phyloP scores from a whole-genome alignment of 2,797 vertebrate genomes.

The Alectoris magna region DNA sequence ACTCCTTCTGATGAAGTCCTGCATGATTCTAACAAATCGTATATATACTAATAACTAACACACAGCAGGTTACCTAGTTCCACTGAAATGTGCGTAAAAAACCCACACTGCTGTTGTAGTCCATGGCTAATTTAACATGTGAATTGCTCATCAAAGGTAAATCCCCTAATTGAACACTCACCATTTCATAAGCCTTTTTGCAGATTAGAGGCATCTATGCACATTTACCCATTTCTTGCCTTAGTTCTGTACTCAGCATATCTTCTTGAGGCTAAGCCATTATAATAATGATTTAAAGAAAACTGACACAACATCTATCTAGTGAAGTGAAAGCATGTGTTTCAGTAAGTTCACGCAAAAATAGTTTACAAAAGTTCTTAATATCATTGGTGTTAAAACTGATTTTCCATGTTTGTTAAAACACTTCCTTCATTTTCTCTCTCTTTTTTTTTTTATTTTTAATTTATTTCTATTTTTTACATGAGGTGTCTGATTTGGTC shows the following conservation, averaged over 20 bases:
- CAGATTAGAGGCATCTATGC: neutral
- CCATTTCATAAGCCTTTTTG: neutral
- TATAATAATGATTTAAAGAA: neutral
- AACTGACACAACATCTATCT: neutral
- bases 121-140: neutral
- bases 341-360: neutral
- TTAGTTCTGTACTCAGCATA: neutral
- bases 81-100: neutral
- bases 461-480: neutral
- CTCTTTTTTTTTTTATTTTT: no score
- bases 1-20: constrained; percentile 1
- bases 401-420: neutral
- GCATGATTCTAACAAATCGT: neutral
- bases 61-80: neutral
- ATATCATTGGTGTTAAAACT: neutral
- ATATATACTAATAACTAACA: no score
- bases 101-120: neutral
- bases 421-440: no score
- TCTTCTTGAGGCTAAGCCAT: neutral
- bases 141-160: constrained; percentile 16
- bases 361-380: neutral
- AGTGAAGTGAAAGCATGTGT: neutral
- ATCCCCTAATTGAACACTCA: neutral
- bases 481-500: neutral
- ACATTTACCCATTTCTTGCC: neutral